These are phyloP conservation scores for Heliconius melpomene DNA, from an alignment of 1,140 invertebrate species.

Conservation along the genomic window DNA sequence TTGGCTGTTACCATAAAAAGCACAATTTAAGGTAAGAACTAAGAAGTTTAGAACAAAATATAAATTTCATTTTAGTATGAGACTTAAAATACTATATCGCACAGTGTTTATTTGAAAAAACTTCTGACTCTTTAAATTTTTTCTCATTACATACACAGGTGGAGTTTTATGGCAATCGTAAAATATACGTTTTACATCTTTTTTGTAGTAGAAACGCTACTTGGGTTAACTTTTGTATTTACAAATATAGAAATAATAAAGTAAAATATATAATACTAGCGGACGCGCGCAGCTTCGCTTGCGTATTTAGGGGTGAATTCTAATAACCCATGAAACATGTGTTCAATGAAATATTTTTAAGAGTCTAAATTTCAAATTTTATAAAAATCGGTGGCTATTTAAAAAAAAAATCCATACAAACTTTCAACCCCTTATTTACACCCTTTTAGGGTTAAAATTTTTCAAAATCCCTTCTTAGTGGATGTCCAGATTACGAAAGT, in stretches of 20 bases:
- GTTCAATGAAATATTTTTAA: too few relatives aligned
- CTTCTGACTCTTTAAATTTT: neutral
- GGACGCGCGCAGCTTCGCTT: too few relatives aligned
- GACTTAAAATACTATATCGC: neutral
- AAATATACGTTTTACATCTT: neutral
- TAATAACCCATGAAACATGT: too few relatives aligned
- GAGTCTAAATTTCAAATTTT: too few relatives aligned
- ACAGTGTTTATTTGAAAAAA: neutral
- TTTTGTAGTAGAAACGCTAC: neutral
- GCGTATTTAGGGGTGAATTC: too few relatives aligned
- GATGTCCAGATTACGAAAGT: too few relatives aligned
- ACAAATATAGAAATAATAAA: neutral
- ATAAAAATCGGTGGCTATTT: too few relatives aligned
- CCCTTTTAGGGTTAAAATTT: too few relatives aligned
- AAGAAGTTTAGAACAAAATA: neutral
- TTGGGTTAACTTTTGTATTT: neutral
- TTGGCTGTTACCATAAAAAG: neutral
- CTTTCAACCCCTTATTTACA: too few relatives aligned
- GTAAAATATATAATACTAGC: too few relatives aligned
- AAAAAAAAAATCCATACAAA: too few relatives aligned
- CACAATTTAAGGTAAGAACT: neutral
- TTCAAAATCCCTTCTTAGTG: too few relatives aligned
- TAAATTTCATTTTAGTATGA: neutral
- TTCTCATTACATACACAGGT: conserved; percentile 6
- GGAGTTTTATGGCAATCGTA: neutral